Conservation (phyloP, 2,888 invertebrate species). For the Gryllus longicercus region DNA sequence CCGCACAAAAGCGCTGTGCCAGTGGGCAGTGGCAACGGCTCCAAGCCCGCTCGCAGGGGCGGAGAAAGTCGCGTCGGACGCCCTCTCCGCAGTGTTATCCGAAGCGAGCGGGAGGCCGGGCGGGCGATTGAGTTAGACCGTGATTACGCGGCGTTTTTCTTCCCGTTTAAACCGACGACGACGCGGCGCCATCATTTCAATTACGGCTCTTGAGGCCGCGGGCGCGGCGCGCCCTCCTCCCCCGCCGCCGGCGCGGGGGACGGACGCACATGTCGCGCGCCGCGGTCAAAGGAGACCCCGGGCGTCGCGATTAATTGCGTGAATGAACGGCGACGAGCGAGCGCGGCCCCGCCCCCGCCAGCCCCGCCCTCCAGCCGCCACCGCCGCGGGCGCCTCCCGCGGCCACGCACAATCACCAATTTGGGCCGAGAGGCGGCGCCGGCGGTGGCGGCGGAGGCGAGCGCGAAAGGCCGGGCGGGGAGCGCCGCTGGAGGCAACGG, state of each 20-base stretch:
- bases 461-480: too few species aligned
- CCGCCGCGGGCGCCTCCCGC: too few species aligned
- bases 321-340: background rate
- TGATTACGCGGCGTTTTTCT: conserved; percentile 8
- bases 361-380: too few species aligned
- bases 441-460: too few species aligned
- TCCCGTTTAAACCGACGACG: background rate
- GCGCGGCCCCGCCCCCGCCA: background rate
- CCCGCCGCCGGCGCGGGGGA: background rate
- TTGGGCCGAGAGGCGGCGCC: too few species aligned
- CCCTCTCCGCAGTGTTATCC: too few species aligned
- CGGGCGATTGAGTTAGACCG: background rate
- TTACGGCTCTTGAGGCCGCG: background rate
- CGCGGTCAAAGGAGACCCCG: background rate
- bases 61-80: too few species aligned
- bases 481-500: too few species aligned
- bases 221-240: background rate
- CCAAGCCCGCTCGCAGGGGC: too few species aligned
- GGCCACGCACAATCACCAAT: too few species aligned
- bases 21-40: too few species aligned
- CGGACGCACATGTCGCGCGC: background rate
- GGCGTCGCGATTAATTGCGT: background rate
- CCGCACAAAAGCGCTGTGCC: too few species aligned
- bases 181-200: background rate
- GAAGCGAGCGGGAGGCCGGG: background rate